Evolutionary conservation across 1,140 invertebrate species (phyloP).

Genomic region (Papilio xuthus): DNA sequence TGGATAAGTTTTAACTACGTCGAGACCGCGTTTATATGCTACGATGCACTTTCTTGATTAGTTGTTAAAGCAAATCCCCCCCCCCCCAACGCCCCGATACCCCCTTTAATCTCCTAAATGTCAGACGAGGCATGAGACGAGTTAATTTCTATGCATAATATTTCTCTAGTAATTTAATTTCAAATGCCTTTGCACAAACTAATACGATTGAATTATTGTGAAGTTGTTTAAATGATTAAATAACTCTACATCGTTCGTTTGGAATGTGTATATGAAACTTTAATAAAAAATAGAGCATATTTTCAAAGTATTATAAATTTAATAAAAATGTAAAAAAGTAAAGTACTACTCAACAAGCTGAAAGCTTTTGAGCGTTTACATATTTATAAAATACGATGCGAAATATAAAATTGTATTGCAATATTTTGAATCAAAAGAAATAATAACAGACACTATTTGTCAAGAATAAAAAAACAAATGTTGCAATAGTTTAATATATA

Average conservation of each 20-base stretch:
- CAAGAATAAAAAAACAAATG: background rate
- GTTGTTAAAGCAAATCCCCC: constrained; percentile 40
- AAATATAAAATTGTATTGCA: background rate
- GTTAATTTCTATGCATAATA: constrained; percentile 10
- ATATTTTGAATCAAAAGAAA: background rate
- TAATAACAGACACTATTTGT: background rate
- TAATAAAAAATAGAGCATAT: background rate
- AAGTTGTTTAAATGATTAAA: background rate
- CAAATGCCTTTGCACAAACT: background rate
- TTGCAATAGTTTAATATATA: background rate
- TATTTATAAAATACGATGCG: background rate
- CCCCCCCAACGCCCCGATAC: background rate
- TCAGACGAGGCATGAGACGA: constrained; percentile 34
- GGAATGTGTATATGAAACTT: background rate
- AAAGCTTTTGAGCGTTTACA: background rate
- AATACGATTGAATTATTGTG: background rate
- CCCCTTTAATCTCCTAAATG: constrained; percentile 52
- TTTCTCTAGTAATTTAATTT: background rate
- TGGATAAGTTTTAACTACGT: constrained; percentile 8
- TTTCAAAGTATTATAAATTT: background rate
- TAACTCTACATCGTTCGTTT: background rate
- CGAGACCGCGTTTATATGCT: constrained; percentile 43
- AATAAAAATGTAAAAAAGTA: background rate
- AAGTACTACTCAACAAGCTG: background rate
- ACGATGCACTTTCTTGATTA: constrained; percentile 59